Evolutionary conservation across 2,888 invertebrate species (phyloP).

Genomic region (Nemotelus pantherinus): DNA sequence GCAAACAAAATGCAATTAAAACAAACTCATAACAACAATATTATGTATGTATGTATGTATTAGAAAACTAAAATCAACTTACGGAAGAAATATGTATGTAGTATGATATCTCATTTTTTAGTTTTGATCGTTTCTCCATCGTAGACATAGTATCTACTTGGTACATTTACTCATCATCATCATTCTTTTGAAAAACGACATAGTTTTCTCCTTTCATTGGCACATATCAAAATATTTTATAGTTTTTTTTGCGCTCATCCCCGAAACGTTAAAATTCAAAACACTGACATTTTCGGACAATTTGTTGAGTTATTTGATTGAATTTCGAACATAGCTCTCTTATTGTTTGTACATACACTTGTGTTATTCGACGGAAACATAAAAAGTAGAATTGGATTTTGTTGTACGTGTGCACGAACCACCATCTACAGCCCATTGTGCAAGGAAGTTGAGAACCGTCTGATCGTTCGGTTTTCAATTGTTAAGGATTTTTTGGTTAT

Average conservation of each 20-base stretch:
- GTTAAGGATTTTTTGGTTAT: slow-evolving; percentile 27
- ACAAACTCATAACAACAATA: slow-evolving; percentile 19
- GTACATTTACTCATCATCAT: slow-evolving; percentile 33
- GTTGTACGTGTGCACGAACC: slow-evolving; percentile 59
- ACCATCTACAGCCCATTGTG: slow-evolving; percentile 61
- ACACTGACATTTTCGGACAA: not conserved
- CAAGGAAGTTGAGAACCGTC: slow-evolving; percentile 62
- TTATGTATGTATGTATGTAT: no score
- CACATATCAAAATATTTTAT: slow-evolving; percentile 12
- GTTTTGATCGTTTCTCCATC: no score
- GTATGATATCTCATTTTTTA: no score
- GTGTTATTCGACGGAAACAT: slow-evolving; percentile 63
- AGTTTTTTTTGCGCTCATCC: slow-evolving; percentile 1
- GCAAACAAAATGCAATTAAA: slow-evolving; percentile 23
- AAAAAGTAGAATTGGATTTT: slow-evolving; percentile 64
- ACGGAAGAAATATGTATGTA: slow-evolving; percentile 22
- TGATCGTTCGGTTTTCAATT: slow-evolving; percentile 47
- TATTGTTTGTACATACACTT: slow-evolving; percentile 27
- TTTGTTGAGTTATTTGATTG: not conserved
- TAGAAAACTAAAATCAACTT: slow-evolving; percentile 40
- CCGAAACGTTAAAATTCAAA: slow-evolving; percentile 16
- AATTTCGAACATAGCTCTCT: not conserved
- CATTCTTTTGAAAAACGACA: slow-evolving; percentile 21
- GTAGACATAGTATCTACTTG: slow-evolving; percentile 31
- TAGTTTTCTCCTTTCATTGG: slow-evolving; percentile 10